phyloP scores from a whole-genome alignment of 1,140 invertebrate species.

The Drosophila rufa region DNA sequence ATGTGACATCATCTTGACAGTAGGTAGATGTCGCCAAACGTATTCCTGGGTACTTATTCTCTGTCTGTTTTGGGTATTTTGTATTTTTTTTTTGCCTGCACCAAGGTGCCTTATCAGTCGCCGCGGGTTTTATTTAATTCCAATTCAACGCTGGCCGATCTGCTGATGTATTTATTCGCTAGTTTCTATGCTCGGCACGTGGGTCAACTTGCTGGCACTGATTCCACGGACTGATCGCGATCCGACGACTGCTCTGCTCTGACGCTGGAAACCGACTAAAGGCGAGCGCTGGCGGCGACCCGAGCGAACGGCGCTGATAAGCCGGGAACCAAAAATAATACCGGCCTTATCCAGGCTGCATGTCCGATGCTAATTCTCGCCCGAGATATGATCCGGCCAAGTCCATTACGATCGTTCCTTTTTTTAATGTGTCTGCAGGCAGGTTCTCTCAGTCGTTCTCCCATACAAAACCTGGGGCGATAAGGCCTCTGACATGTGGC shows the following conservation, averaged over 20 bases:
- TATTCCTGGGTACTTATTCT: slow-evolving; percentile 12
- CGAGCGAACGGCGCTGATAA: slow-evolving; percentile 48
- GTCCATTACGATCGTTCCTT: slow-evolving; percentile 16
- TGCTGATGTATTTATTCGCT: slow-evolving; percentile 49
- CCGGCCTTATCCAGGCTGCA: slow-evolving; percentile 41
- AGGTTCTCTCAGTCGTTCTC: slow-evolving; percentile 1
- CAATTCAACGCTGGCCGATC: slow-evolving; percentile 18
- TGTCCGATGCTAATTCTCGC: slow-evolving; percentile 49
- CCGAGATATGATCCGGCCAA: slow-evolving; percentile 28
- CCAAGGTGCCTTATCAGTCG: slow-evolving; percentile 31
- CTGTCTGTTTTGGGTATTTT: slow-evolving; percentile 8
- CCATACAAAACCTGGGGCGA: slow-evolving; percentile 22
- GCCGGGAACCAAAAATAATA: slow-evolving; percentile 8
- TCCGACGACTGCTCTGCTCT: slow-evolving; percentile 42
- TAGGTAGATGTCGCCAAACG: slow-evolving; percentile 8
- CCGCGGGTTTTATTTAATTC: slow-evolving; percentile 41
- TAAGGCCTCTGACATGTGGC: slow-evolving; percentile 47
- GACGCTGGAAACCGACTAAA: slow-evolving; percentile 57
- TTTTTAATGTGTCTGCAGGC: slow-evolving; percentile 47
- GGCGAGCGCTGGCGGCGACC: slow-evolving; percentile 21
- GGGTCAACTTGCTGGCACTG: slow-evolving; percentile 12
- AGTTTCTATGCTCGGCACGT: slow-evolving; percentile 54
- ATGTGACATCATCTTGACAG: slow-evolving; percentile 76
- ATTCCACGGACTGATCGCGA: slow-evolving; percentile 13
- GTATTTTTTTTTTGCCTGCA: slow-evolving; percentile 22